Base-by-base conservation (phyloP, 92 coral and sea anemone genomes). In the Nematostella vectensis region DNA sequence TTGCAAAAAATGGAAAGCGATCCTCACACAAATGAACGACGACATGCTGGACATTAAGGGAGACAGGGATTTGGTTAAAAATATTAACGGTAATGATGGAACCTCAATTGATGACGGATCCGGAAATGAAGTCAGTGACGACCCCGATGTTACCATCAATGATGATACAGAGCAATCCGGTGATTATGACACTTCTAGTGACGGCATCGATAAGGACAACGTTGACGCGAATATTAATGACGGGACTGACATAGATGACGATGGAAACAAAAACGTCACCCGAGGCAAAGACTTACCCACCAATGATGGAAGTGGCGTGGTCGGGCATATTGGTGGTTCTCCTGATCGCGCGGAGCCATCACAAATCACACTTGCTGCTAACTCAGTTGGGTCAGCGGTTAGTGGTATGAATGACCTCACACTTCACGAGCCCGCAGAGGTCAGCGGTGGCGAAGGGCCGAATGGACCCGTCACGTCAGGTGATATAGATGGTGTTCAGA, bases 161-260 rank as follows among this genome's bases (percentile, higher is more conserved):
- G 19, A 47, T 9, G 13, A 47, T 9, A 27, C 29, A n/a, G 43
- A 62, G 20, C 47, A 49, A 6, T 38, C 23, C 25, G 23, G 4
- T 13, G 54, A 38, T 12, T 4, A 52, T 51, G 55, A 61, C 28
- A 70, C 47, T n/a, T 59, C 49, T n/a, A 27, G 42, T 16, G 76
- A 61, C 70, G 15, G 48, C 59, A 25, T 21, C 37, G 36, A 25
- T 52, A 31, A 48, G 57, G 37, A 39, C 16, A 20, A 13, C 25
- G 15, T 17, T 12, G 0, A 21, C 9, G 59, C 57, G 3, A 48
- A 25, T 43, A 26, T 3, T 31, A 57, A 57, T 4, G 37, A n/a
- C 27, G 36, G 16, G 6, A 21, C 6, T 8, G 42, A 36, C 15
- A 36, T 15, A 8, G 42, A 36, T 36, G 42, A 36, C 15, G 42